phyloP scores from a whole-genome alignment of 2,113 vertebrate genomes.

The Clarias batrachus region DNA sequence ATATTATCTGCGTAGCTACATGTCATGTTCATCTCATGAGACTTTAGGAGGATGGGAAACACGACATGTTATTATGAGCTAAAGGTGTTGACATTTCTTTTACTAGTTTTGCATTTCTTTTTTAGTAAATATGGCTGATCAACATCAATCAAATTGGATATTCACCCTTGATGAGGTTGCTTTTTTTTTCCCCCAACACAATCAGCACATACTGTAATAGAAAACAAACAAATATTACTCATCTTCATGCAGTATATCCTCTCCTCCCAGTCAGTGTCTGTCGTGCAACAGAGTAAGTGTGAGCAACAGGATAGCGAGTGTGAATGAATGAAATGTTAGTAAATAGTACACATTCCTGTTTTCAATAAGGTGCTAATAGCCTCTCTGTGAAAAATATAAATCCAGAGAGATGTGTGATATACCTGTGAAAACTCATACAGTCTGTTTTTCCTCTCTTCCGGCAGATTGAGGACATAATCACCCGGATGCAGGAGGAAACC shows the following conservation, averaged over 20 bases:
- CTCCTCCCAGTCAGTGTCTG: neutral
- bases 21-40: too few species aligned
- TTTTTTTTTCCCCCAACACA: too few species aligned
- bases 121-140: neutral
- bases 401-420: neutral
- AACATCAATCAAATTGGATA: neutral
- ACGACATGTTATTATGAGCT: neutral
- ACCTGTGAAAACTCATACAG: neutral
- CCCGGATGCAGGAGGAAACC: constrained; percentile 89
- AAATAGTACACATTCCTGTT: neutral
- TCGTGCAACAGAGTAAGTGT: neutral
- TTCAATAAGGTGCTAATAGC: neutral
- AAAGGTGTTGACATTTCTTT: neutral
- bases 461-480: constrained; percentile 95
- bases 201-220: neutral
- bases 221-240: neutral
- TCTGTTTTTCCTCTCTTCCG: constrained; percentile 44
- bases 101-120: neutral
- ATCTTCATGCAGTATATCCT: neutral
- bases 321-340: neutral
- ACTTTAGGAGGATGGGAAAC: too few species aligned
- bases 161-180: neutral
- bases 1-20: too few species aligned
- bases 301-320: neutral
- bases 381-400: neutral